Conservation (phyloP, 2,113 vertebrate species). For the Sinosuthora webbiana region DNA sequence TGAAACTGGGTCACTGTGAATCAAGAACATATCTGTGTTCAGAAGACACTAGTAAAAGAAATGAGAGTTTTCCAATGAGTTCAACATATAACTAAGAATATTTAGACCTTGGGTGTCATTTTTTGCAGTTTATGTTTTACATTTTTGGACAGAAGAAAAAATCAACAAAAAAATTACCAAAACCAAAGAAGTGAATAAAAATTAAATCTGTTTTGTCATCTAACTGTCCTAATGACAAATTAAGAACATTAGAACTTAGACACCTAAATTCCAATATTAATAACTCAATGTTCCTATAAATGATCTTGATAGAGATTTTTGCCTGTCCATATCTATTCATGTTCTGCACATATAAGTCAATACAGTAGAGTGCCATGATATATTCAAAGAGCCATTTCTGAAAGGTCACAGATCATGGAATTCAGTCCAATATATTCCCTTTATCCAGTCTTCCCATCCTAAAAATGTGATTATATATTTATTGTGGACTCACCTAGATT, state of each 20-base stretch:
- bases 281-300: background rate
- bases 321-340: background rate
- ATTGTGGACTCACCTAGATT: background rate
- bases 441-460: background rate
- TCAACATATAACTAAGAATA: background rate
- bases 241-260: background rate
- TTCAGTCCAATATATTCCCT: background rate
- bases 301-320: background rate
- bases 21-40: background rate
- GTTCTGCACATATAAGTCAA: background rate
- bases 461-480: background rate
- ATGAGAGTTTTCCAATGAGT: background rate
- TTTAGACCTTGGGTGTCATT: accelerated
- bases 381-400: background rate
- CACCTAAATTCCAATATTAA: background rate
- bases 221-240: background rate
- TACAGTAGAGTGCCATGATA: background rate
- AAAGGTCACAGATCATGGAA: background rate
- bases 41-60: background rate
- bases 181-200: background rate
- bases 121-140: background rate
- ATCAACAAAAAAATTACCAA: background rate
- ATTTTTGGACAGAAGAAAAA: background rate
- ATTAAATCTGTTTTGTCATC: background rate
- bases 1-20: background rate